Evolutionary conservation across 2,888 invertebrate species (phyloP).

Genomic region (Zygaena filipendulae): DNA sequence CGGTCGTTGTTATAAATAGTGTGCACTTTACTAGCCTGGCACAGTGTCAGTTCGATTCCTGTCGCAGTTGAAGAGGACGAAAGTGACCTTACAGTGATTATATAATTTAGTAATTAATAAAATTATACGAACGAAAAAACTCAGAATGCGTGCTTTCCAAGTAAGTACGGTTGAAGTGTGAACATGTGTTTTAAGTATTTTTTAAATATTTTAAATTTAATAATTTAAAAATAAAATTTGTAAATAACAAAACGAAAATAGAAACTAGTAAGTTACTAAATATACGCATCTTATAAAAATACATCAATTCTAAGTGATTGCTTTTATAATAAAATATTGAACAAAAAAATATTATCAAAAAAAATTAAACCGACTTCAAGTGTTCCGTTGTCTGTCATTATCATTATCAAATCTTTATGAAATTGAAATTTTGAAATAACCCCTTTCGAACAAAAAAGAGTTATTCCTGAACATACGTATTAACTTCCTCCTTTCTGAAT

Average conservation of each 20-base stretch:
- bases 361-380: no score
- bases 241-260: no score
- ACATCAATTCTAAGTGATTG: no score
- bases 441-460: no score
- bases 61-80: conserved; percentile 61
- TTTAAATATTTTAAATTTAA: background rate
- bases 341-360: background rate
- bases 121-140: background rate
- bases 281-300: no score
- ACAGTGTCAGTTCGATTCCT: conserved; percentile 62
- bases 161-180: conserved; percentile 34
- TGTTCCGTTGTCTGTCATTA: no score
- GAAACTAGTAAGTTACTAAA: no score
- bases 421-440: no score
- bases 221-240: no score
- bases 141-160: conserved; percentile 54
- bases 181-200: background rate
- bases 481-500: background rate
- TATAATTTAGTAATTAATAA: conserved; percentile 12
- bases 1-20: conserved; percentile 46
- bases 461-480: background rate
- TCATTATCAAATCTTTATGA: no score
- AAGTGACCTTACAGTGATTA: conserved; percentile 37
- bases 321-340: no score
- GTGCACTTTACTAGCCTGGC: conserved; percentile 22